Evolutionary conservation across 2,888 invertebrate genomes (phyloP).

Genomic region (Dione juno): DNA sequence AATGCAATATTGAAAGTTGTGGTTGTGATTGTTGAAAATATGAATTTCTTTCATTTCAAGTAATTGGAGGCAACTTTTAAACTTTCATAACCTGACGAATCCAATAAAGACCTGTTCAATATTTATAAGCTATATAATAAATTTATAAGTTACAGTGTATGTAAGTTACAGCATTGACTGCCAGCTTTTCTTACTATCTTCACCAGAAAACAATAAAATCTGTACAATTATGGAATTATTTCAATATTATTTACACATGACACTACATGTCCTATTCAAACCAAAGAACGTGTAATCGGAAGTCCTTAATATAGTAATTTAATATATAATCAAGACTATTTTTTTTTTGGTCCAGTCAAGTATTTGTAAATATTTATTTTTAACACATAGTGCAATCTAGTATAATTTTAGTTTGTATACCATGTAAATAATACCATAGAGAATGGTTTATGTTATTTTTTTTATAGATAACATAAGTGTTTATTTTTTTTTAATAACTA

Average conservation of each 20-base stretch:
- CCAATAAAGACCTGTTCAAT: neutral
- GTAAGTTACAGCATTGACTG: slow-evolving; percentile 4
- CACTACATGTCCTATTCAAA: slow-evolving; percentile 37
- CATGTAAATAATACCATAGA: slow-evolving; percentile 21
- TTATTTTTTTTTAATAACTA: slow-evolving; percentile 21
- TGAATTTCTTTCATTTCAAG: neutral
- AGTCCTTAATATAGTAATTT: slow-evolving; percentile 15
- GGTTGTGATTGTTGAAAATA: slow-evolving; percentile 67
- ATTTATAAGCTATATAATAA: neutral
- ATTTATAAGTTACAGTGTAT: neutral
- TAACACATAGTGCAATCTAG: slow-evolving; percentile 45
- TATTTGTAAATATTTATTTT: slow-evolving; percentile 39
- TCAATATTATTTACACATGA: neutral
- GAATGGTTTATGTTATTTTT: slow-evolving; percentile 9
- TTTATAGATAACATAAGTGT: slow-evolving; percentile 11
- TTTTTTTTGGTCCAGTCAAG: slow-evolving; percentile 37
- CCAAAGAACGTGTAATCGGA: slow-evolving; percentile 42
- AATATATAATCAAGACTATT: slow-evolving; percentile 29
- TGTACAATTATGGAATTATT: neutral
- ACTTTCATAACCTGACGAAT: neutral
- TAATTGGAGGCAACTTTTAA: neutral
- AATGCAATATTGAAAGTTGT: slow-evolving; percentile 59
- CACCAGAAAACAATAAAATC: neutral
- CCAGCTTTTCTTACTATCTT: neutral
- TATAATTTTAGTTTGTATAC: slow-evolving; percentile 22